Conservation (phyloP, 2,888 invertebrate genomes). For the Molorchus minor region DNA sequence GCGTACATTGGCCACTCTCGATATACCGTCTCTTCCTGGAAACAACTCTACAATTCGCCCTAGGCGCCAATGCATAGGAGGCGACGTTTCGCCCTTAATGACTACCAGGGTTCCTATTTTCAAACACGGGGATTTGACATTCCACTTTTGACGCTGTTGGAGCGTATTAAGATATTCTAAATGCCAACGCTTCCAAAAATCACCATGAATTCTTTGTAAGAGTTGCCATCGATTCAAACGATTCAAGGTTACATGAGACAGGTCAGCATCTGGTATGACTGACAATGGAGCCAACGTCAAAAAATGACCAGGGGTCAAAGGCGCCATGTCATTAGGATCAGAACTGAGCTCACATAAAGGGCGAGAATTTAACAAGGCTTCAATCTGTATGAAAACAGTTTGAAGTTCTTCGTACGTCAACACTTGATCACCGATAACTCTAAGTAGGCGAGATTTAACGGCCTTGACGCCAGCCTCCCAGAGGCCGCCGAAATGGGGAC, state of each 20-base stretch:
- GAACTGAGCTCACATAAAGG: neutral
- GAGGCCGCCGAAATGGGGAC: no score
- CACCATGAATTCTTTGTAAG: neutral
- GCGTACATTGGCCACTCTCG: conserved; percentile 3
- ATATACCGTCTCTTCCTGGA: neutral
- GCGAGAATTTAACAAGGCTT: neutral
- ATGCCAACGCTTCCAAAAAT: neutral
- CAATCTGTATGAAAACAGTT: no score
- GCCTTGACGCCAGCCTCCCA: no score
- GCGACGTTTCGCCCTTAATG: conserved; percentile 13
- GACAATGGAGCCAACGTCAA: no score
- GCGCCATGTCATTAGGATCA: no score
- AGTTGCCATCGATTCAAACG: conserved; percentile 7
- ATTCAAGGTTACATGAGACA: neutral
- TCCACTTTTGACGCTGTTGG: conserved; percentile 7
- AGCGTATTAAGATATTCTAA: neutral
- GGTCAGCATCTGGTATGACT: neutral
- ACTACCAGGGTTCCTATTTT: neutral
- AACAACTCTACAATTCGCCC: neutral
- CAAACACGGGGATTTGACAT: neutral
- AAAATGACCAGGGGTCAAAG: no score
- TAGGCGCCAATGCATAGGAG: conserved; percentile 4
- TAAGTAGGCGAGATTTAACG: no score
- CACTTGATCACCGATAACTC: no score
- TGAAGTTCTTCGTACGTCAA: no score